phyloP scores from a whole-genome alignment of 2,888 invertebrate genomes.

The Polydrusus tereticollis region DNA sequence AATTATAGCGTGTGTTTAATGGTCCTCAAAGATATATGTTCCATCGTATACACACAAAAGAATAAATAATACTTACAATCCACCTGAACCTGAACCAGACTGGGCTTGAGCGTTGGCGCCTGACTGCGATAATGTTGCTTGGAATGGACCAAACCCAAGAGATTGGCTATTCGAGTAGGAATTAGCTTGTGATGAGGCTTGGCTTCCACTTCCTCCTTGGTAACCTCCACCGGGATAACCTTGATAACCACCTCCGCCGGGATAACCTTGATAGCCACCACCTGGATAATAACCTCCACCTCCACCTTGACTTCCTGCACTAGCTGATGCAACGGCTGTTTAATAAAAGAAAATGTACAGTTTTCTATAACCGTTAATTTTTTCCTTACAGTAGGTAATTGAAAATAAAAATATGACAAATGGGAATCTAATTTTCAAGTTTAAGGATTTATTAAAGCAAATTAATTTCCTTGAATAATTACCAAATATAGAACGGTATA shows the following conservation, averaged over 20 bases:
- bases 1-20: not conserved
- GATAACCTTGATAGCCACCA: no score
- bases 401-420: no score
- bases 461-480: no score
- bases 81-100: not conserved
- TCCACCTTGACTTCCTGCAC: slow-evolving; percentile 20
- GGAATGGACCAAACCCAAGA: slow-evolving; percentile 52
- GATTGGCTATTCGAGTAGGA: slow-evolving; percentile 22
- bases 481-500: no score
- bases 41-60: not conserved
- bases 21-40: not conserved
- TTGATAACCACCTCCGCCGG: no score
- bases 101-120: slow-evolving; percentile 50
- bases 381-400: no score
- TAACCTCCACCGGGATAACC: slow-evolving; percentile 13
- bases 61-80: slow-evolving; percentile 17
- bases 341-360: slow-evolving; percentile 2
- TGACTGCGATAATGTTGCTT: slow-evolving; percentile 51
- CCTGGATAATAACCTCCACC: slow-evolving; percentile 16
- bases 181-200: slow-evolving; percentile 51
- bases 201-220: not conserved
- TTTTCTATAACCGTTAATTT: no score
- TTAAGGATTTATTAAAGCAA: no score
- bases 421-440: no score
- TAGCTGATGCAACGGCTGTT: slow-evolving; percentile 33